A percentile compares a stretch with the other conserved stretches of the same genome.
Conservation (phyloP, 2,797 vertebrate genomes). For the Notolabrus celidotus region DNA sequence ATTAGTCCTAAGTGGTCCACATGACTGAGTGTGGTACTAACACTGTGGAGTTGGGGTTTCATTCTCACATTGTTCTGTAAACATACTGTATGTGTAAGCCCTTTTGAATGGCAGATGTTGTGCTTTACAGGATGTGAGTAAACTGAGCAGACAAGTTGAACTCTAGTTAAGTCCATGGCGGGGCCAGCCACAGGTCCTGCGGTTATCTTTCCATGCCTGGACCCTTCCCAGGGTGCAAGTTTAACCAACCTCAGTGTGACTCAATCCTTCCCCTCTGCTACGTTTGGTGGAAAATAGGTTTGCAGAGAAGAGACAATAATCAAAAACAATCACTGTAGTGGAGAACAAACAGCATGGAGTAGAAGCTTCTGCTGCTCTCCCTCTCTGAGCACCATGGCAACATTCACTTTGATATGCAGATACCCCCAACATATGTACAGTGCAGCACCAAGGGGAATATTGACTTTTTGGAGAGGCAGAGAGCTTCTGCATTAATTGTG, state of each 20-base stretch:
- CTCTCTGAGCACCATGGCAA: constrained; percentile 67
- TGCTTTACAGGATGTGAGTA: constrained; percentile 24
- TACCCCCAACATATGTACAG: constrained; percentile 59
- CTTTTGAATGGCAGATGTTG: constrained; percentile 30
- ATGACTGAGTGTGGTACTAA: not conserved
- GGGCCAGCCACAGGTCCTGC: constrained; percentile 55
- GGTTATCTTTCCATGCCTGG: constrained; percentile 64
- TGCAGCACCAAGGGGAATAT: constrained; percentile 71
- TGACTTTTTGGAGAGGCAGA: constrained; percentile 71
- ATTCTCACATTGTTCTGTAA: not conserved
- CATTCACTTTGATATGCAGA: constrained; percentile 84
- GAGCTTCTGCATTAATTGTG: constrained; percentile 66
- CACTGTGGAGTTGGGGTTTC: not conserved
- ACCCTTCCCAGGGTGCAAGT: constrained; percentile 52
- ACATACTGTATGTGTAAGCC: not conserved
- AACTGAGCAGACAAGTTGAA: constrained; percentile 48
- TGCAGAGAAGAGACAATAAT: constrained; percentile 41
- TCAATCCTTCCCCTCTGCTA: constrained; percentile 47
- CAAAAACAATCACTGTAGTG: constrained; percentile 61
- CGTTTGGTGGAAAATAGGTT: constrained; percentile 50
- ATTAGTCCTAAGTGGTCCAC: not conserved
- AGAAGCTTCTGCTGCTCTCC: constrained; percentile 48
- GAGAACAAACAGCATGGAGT: constrained; percentile 59
- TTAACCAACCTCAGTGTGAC: constrained; percentile 60
- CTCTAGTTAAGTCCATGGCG: constrained; percentile 40